A percentile compares a stretch with the other conserved stretches of the same genome.
phyloP scores from a whole-genome alignment of 1,140 invertebrate genomes.

The Polypedilum vanderplanki region DNA sequence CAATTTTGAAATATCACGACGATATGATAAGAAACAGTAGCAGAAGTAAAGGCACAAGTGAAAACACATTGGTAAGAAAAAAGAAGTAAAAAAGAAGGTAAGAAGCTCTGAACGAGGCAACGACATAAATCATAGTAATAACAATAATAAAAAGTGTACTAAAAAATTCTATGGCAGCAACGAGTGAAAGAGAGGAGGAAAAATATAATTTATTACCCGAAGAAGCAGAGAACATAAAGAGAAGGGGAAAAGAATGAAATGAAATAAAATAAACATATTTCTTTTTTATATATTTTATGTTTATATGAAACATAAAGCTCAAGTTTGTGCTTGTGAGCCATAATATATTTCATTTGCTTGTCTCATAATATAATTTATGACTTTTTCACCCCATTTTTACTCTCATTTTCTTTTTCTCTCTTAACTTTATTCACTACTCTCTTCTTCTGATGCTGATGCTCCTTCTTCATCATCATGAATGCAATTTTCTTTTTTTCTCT shows the following conservation, averaged over 20 bases:
- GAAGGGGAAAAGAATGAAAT: neutral
- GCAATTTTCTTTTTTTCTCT: neutral
- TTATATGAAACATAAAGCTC: constrained; percentile 16
- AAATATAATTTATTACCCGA: constrained; percentile 1
- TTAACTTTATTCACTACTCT: neutral
- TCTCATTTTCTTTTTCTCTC: neutral
- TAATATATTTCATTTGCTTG: constrained; percentile 19
- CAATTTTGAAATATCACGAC: neutral
- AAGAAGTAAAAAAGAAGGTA: neutral
- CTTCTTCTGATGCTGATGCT: neutral
- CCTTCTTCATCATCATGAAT: neutral
- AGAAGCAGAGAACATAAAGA: neutral
- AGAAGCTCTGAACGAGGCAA: neutral
- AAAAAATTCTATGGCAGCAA: neutral
- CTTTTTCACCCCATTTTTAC: constrained; percentile 12
- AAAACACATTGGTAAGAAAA: neutral
- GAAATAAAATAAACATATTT: constrained; percentile 20
- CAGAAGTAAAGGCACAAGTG: neutral
- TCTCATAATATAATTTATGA: constrained; percentile 15
- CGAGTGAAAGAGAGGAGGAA: neutral
- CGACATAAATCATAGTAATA: constrained; percentile 19
- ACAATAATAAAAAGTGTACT: constrained; percentile 19
- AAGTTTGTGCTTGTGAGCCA: constrained; percentile 16
- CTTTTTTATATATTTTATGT: constrained; percentile 20
- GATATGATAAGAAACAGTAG: neutral